Percentiles rank a stretch among this genome's conserved stretches.
Conservation (phyloP, 2,113 vertebrate genomes). For the Myiozetetes cayanensis region DNA sequence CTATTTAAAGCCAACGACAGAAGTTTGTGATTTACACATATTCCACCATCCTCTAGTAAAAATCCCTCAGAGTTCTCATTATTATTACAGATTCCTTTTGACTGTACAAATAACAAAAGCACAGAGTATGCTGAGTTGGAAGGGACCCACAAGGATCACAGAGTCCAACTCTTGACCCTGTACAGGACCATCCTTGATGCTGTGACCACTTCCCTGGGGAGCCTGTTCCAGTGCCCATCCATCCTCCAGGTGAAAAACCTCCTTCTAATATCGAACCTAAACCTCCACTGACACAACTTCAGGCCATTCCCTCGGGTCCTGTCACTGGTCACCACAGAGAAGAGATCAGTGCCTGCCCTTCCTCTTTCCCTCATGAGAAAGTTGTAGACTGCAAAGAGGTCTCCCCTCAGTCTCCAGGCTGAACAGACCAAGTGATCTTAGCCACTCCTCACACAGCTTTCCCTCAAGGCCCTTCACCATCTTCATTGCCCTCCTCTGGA, state of each 20-base stretch:
- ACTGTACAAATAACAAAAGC: background rate
- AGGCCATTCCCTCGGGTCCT: background rate
- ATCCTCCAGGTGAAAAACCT: background rate
- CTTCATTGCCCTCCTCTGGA: background rate
- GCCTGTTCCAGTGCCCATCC: background rate
- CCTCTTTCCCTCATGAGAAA: background rate
- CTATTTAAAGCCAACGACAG: background rate
- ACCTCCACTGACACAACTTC: background rate
- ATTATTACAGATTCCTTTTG: background rate
- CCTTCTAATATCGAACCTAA: background rate
- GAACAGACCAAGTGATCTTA: background rate
- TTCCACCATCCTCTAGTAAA: background rate
- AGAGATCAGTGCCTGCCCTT: background rate
- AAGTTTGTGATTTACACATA: background rate
- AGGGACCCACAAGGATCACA: background rate
- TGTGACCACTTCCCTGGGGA: background rate
- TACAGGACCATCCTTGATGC: background rate
- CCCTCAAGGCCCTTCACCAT: background rate
- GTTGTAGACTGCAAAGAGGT: background rate
- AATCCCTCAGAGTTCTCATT: accelerated
- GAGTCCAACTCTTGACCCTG: background rate
- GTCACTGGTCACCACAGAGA: background rate
- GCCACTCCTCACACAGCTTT: background rate
- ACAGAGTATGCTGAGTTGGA: background rate
- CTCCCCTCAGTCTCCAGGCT: background rate